Conservation (phyloP, 2,797 vertebrate genomes). For the Halcyon smyrnensis region DNA sequence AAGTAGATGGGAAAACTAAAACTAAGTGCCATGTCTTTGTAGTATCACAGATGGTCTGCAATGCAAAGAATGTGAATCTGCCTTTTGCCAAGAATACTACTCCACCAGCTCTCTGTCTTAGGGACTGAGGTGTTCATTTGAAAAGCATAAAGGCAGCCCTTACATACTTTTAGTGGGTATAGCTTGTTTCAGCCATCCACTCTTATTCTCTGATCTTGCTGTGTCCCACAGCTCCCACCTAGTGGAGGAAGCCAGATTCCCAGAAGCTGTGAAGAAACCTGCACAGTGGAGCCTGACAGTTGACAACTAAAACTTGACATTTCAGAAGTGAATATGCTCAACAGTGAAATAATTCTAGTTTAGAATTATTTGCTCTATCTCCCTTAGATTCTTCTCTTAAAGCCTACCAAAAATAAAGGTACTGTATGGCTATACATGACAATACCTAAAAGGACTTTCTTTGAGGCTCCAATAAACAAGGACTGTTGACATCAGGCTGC, state of each 20-base stretch:
- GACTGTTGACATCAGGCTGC: neutral
- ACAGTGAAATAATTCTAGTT: neutral
- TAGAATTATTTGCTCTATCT: neutral
- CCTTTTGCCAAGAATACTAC: neutral
- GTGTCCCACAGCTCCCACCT: neutral
- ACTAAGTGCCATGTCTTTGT: neutral
- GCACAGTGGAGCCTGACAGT: neutral
- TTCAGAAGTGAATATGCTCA: neutral
- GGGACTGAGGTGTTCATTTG: neutral
- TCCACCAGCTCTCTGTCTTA: neutral
- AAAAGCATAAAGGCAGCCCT: neutral
- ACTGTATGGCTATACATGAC: neutral
- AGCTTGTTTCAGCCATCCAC: neutral
- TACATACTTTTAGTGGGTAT: neutral
- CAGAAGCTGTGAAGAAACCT: neutral
- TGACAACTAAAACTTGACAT: neutral
- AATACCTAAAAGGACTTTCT: neutral
- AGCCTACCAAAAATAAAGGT: neutral
- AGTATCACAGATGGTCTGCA: neutral
- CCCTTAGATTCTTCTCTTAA: neutral
- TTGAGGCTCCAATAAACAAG: neutral
- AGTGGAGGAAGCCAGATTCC: neutral
- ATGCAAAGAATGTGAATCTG: neutral
- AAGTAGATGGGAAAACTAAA: neutral
- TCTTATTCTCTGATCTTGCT: neutral